Conservation (phyloP, 1,140 invertebrate genomes). For the Carposina sasakii region DNA sequence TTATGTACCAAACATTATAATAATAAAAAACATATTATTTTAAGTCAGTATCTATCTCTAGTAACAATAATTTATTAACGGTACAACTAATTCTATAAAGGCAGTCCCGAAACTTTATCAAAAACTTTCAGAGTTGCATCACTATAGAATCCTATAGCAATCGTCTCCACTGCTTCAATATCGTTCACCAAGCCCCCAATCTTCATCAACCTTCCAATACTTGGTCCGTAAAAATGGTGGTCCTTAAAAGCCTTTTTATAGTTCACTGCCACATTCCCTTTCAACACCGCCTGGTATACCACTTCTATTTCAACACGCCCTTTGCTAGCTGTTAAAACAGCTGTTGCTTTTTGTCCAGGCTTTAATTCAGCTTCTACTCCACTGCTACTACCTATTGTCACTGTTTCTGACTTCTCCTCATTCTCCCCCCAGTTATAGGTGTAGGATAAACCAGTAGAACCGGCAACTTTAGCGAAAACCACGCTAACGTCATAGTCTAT, state of each 20-base stretch:
- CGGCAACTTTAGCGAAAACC: slow-evolving; percentile 31
- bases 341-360: slow-evolving; percentile 42
- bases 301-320: slow-evolving; percentile 45
- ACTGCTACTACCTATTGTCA: slow-evolving; percentile 42
- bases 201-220: slow-evolving; percentile 37
- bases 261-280: slow-evolving; percentile 46
- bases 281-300: slow-evolving; percentile 30
- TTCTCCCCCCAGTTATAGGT: slow-evolving; percentile 36
- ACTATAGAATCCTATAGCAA: slow-evolving; percentile 39
- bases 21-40: too few relatives aligned
- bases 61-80: too few relatives aligned
- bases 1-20: too few relatives aligned
- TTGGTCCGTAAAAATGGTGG: slow-evolving; percentile 51
- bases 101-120: slow-evolving; percentile 37
- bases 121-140: slow-evolving; percentile 45
- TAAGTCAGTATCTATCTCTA: too few relatives aligned
- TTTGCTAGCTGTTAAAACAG: slow-evolving; percentile 41
- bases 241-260: slow-evolving; percentile 33
- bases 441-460: slow-evolving; percentile 31
- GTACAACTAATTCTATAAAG: slow-evolving; percentile 24
- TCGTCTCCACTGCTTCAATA: slow-evolving; percentile 27
- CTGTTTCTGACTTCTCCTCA: slow-evolving; percentile 43
- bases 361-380: slow-evolving; percentile 44
- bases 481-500: slow-evolving; percentile 43
- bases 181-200: slow-evolving; percentile 37